These are phyloP conservation scores for Calcarius lapponicus DNA, from an alignment of 2,797 vertebrate species.

Conservation along the genomic window DNA sequence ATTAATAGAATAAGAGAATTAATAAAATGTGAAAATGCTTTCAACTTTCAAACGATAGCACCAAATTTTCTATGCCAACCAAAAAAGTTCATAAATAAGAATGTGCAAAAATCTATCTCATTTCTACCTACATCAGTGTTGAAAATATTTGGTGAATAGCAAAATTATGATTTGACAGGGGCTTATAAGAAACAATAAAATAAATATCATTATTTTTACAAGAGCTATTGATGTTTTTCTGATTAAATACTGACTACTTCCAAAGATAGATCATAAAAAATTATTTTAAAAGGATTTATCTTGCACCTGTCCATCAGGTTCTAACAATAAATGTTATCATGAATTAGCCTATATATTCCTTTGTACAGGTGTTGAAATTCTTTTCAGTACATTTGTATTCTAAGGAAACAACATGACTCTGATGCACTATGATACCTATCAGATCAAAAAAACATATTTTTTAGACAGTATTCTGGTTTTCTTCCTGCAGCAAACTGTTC, in stretches of 20 bases:
- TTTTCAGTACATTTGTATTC: not conserved
- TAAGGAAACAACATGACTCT: not conserved
- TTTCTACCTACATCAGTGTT: not conserved
- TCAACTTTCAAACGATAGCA: not conserved
- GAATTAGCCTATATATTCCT: not conserved
- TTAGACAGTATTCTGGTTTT: not conserved
- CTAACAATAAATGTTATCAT: not conserved
- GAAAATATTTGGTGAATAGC: not conserved
- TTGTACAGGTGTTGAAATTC: not conserved
- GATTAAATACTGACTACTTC: not conserved
- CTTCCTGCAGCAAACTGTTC: not conserved
- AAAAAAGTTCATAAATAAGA: not conserved
- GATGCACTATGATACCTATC: not conserved
- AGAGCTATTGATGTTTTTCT: not conserved
- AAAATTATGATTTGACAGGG: not conserved
- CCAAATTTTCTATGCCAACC: not conserved
- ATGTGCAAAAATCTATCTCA: not conserved
- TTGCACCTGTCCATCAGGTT: not conserved
- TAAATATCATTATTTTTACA: not conserved
- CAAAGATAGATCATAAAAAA: not conserved
- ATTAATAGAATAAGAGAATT: not conserved
- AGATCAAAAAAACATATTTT: accelerated
- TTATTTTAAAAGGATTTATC: not conserved
- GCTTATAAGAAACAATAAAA: not conserved
- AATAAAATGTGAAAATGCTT: not conserved